Percentiles rank a stretch among this genome's conserved stretches.
phyloP scores from a whole-genome alignment of 2,797 vertebrate species.

The Somateria mollissima region DNA sequence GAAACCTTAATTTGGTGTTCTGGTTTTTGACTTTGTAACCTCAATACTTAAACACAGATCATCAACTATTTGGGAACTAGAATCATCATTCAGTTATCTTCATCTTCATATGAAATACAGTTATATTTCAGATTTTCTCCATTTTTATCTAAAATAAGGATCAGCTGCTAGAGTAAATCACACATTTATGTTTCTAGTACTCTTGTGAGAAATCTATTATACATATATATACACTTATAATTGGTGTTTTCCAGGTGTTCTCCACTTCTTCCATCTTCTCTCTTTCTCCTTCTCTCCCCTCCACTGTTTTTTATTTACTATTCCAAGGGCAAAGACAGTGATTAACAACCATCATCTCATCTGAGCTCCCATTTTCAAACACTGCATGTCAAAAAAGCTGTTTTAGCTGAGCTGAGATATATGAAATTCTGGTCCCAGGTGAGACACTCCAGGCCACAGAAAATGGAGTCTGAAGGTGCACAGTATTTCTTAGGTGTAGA shows the following conservation, averaged over 20 bases:
- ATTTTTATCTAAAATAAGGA: background rate
- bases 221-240: too few relatives aligned
- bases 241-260: background rate
- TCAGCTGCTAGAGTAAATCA: background rate
- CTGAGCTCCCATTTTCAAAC: constrained; percentile 21
- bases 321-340: background rate
- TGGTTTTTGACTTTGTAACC: background rate
- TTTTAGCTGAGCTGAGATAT: background rate
- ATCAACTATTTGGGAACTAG: background rate
- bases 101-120: background rate
- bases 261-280: background rate
- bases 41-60: background rate
- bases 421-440: background rate
- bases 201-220: background rate
- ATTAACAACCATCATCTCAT: background rate
- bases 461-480: background rate
- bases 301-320: constrained; percentile 4
- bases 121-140: background rate
- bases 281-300: background rate
- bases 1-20: background rate
- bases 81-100: background rate
- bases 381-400: constrained; percentile 11
- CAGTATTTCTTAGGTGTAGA: background rate
- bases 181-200: background rate
- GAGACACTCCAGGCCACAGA: background rate